Evolutionary conservation across 1,140 invertebrate genomes (phyloP).

Genomic region (Rhyzopertha dominica): DNA sequence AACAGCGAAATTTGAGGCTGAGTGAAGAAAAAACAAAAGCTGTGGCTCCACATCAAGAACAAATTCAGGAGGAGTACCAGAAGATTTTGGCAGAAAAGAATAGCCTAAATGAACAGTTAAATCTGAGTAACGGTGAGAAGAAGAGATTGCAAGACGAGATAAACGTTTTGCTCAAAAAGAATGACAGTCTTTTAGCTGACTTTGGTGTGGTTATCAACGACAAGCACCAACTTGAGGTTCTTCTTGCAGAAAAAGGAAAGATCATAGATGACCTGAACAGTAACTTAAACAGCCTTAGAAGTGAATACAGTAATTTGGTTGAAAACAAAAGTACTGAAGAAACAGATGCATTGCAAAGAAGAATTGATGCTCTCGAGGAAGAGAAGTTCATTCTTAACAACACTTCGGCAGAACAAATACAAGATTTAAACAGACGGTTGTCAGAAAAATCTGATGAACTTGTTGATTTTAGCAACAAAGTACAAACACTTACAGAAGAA

Average conservation of each 20-base stretch:
- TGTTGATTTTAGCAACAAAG: background rate
- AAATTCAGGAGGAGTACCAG: constrained; percentile 25
- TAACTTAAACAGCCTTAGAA: no score
- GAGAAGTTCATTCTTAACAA: no score
- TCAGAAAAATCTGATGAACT: no score
- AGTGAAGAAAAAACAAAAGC: constrained; percentile 33
- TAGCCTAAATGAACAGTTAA: constrained; percentile 35
- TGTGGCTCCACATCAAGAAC: constrained; percentile 8
- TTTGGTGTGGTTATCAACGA: no score
- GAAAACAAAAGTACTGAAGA: no score
- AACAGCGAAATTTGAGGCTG: constrained; percentile 46
- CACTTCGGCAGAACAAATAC: no score
- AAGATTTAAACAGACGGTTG: no score
- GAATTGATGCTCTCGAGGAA: constrained; percentile 34
- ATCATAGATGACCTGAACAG: no score
- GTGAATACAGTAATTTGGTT: no score
- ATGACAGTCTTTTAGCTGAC: no score
- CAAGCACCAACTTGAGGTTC: no score
- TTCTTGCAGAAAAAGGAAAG: no score
- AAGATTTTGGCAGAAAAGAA: constrained; percentile 19
- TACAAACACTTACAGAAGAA: constrained; percentile 40
- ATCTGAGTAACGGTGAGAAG: constrained; percentile 11
- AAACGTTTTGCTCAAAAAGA: constrained; percentile 16
- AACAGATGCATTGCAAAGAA: constrained; percentile 15
- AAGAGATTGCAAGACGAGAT: constrained; percentile 25